Percentiles rank a stretch among this genome's conserved stretches.
phyloP scores from a whole-genome alignment of 2,113 vertebrate species.

The Leucoraja erinaceus region DNA sequence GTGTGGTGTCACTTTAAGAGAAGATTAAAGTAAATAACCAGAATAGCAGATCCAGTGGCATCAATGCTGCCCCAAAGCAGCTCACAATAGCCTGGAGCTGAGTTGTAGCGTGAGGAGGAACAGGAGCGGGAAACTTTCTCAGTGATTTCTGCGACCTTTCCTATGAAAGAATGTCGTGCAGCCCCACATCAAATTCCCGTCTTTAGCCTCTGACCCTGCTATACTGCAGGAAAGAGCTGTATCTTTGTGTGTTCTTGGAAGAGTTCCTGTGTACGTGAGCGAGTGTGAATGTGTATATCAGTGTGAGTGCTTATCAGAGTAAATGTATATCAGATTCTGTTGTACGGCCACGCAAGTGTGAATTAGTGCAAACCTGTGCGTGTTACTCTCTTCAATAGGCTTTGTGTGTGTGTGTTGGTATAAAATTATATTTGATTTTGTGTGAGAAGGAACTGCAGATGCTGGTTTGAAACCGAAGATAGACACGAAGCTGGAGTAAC shows the following conservation, averaged over 20 bases:
- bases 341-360: background rate
- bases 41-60: background rate
- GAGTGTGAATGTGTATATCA: background rate
- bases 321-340: background rate
- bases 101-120: background rate
- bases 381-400: background rate
- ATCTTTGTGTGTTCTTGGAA: constrained; percentile 30
- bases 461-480: too few relatives aligned
- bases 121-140: constrained; percentile 16
- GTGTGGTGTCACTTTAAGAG: background rate
- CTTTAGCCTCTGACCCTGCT: constrained; percentile 31
- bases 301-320: background rate
- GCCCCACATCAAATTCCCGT: constrained; percentile 27
- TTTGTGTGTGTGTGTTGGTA: background rate
- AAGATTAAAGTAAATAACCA: constrained; percentile 9
- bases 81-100: background rate
- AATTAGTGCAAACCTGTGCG: background rate
- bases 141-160: constrained; percentile 34
- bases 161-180: constrained; percentile 28
- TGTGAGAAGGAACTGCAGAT: too few relatives aligned
- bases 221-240: constrained; percentile 25
- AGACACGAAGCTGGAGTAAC: too few relatives aligned
- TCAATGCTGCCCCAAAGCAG: background rate
- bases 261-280: constrained; percentile 16
- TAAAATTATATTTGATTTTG: too few relatives aligned